Evolutionary conservation across 2,797 vertebrate genomes (phyloP), one percentile per base, ranked within the genome.

Genomic region (Lagocephalus sceleratus): DNA sequence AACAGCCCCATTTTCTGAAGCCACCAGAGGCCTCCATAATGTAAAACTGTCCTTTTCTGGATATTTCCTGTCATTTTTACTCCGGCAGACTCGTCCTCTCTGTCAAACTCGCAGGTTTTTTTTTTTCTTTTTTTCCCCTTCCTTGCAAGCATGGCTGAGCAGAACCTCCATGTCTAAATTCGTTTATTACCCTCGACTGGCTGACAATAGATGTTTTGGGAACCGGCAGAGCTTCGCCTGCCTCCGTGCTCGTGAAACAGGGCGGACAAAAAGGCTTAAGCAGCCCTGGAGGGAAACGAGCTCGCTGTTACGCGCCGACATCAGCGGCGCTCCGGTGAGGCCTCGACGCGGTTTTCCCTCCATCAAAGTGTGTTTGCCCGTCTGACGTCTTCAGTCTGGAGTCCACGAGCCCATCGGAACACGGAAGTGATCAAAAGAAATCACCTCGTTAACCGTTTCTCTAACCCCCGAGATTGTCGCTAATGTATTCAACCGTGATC

Each of bases 321-420:
- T 64, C 68, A 62, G 45, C 56, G 63, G 56, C 65, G 66, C n/a
- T n/a, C n/a, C n/a, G n/a, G n/a, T 23, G 43, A 66, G 57, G 32
- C 12, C 32, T 35, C 1, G 12, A 35, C 12, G 32, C 8, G 8
- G 8, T 26, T 26, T 26, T 26, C 6, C 9, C 1, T 8, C 25
- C 25, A 2, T 8, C 6, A 26, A 10, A 9, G 12, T 35, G 3
- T 35, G 10, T 35, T 35, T 35, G 23, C 7, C 7, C 4, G 12
- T 10, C 32, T 71, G 54, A 1, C 16, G 58, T 71, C 54, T 70
- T 52, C 57, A 58, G 40, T 51, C 50, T 47, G 50, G 64, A 56
- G 52, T 47, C 53, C 32, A 35, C 4, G 14, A 35, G 14, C 14
- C 29, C 12, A 35, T 12, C 14, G 14, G 12, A 35, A 35, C 2